Conservation (phyloP, 2,797 vertebrate species). For the Ciconia nigra region DNA sequence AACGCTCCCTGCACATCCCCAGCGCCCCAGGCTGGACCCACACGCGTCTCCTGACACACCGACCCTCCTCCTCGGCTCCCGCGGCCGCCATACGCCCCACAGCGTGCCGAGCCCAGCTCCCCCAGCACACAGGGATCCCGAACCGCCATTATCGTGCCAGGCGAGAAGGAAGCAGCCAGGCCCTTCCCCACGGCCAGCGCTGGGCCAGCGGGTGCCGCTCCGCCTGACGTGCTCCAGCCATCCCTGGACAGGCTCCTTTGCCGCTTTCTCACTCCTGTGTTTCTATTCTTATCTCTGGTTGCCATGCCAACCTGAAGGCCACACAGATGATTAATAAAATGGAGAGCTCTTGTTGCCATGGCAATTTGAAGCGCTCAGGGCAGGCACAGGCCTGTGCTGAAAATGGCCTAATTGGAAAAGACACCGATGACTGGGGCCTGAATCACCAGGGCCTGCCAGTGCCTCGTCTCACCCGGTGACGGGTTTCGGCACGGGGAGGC, state of each 20-base stretch:
- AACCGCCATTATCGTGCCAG: background rate
- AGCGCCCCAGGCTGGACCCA: background rate
- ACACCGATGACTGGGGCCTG: background rate
- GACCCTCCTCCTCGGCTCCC: background rate
- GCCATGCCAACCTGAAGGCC: slow-evolving; percentile 64
- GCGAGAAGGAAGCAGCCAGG: background rate
- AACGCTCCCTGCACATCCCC: rapidly evolving
- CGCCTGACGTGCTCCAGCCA: background rate
- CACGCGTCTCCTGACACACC: background rate
- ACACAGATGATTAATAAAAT: slow-evolving; percentile 64
- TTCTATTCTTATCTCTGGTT: slow-evolving; percentile 70
- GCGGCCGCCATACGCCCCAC: background rate
- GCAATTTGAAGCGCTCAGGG: slow-evolving; percentile 40
- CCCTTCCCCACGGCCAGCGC: background rate
- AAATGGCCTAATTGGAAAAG: slow-evolving; percentile 49
- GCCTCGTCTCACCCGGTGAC: background rate
- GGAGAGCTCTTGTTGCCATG: slow-evolving; percentile 50
- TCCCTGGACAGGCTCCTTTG: background rate
- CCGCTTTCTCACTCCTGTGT: slow-evolving; percentile 27
- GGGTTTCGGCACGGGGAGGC: background rate
- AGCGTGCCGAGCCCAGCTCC: background rate
- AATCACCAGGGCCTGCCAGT: background rate
- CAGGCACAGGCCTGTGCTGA: slow-evolving; percentile 24
- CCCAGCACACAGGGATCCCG: background rate
- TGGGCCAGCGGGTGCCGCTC: background rate